Evolutionary conservation across 2,113 vertebrate genomes (phyloP).

Genomic region (Pelodiscus sinensis): DNA sequence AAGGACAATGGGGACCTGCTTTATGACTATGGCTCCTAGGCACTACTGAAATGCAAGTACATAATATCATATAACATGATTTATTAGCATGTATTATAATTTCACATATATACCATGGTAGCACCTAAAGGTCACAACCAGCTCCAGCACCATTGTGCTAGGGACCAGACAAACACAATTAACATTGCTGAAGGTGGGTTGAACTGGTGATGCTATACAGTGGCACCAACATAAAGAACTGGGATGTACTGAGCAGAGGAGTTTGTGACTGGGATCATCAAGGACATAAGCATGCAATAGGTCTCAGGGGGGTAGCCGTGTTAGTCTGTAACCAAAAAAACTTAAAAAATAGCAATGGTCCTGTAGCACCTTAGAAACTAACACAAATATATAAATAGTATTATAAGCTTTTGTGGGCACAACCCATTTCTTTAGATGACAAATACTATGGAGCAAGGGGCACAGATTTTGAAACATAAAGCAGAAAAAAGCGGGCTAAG

Average conservation of each 20-base stretch:
- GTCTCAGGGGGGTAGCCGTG: too few species aligned
- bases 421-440: too few species aligned
- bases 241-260: neutral
- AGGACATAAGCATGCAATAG: neutral
- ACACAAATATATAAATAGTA: too few species aligned
- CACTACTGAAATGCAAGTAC: neutral
- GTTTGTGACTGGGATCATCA: neutral
- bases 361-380: too few species aligned
- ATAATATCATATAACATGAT: neutral
- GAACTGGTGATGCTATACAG: neutral
- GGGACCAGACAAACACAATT: neutral
- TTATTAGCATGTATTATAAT: neutral
- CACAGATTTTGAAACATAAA: too few species aligned
- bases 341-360: too few species aligned
- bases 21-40: neutral
- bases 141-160: neutral
- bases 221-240: neutral
- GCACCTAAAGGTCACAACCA: neutral
- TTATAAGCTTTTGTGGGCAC: too few species aligned
- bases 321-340: too few species aligned
- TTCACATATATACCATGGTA: neutral
- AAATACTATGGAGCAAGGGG: too few species aligned
- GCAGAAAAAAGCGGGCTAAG: too few species aligned
- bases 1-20: neutral
- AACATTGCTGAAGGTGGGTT: neutral